Evolutionary conservation across 2,888 invertebrate genomes (phyloP).

Genomic region (Apomyelois bistriatella): DNA sequence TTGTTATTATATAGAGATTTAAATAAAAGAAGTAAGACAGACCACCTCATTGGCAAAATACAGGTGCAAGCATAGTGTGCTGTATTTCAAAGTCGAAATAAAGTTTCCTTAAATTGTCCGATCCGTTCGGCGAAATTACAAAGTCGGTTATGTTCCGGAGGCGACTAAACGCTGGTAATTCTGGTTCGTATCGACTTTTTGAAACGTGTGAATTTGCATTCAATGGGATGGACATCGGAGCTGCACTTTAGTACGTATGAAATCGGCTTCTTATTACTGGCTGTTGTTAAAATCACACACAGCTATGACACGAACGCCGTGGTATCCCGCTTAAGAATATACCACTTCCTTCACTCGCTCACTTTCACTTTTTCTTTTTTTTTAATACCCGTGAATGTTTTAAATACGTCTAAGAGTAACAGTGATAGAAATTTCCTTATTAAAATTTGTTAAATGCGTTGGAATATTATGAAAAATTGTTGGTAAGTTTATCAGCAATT

Average conservation of each 20-base stretch:
- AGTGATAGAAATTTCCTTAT: too few relatives aligned
- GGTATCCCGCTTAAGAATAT: too few relatives aligned
- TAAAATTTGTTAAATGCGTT: too few relatives aligned
- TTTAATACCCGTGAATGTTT: too few relatives aligned
- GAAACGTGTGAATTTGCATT: constrained; percentile 76
- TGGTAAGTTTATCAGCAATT: too few relatives aligned
- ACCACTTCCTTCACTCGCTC: too few relatives aligned
- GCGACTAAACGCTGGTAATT: constrained; percentile 79
- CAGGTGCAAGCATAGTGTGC: background rate
- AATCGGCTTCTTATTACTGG: background rate
- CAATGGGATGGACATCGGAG: constrained; percentile 70
- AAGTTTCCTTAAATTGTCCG: constrained; percentile 21
- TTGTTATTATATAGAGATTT: too few relatives aligned
- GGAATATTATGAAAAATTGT: too few relatives aligned
- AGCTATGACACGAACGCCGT: background rate
- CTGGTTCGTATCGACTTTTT: constrained; percentile 67
- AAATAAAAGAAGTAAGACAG: background rate
- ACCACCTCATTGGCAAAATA: background rate
- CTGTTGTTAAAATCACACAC: background rate
- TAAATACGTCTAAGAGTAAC: too few relatives aligned
- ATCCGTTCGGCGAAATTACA: constrained; percentile 54
- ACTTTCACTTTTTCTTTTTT: too few relatives aligned
- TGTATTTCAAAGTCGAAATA: background rate
- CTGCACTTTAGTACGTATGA: constrained; percentile 23
- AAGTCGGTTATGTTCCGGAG: constrained; percentile 70